Percentiles rank a stretch among this genome's conserved stretches.
Evolutionary conservation across 1,140 invertebrate species (phyloP).

Genomic region (Trachelipus rathkii): DNA sequence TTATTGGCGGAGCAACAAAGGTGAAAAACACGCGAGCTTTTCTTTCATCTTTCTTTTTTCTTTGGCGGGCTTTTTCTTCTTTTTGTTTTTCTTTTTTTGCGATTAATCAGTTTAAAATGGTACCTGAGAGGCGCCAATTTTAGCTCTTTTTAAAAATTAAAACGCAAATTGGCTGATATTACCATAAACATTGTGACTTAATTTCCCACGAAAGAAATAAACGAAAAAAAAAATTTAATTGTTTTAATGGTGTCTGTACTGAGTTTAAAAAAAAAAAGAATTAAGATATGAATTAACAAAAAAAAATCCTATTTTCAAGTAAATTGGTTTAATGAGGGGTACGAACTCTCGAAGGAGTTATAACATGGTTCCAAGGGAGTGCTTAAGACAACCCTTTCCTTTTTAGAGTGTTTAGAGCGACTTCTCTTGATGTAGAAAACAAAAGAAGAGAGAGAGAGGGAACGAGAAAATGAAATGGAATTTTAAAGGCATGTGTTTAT

Average conservation of each 20-base stretch:
- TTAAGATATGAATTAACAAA: not conserved
- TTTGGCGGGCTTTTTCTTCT: too few relatives aligned
- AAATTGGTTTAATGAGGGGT: conserved; percentile 4
- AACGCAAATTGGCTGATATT: conserved; percentile 10
- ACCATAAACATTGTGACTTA: conserved; percentile 10
- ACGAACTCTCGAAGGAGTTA: not conserved
- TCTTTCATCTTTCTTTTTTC: too few relatives aligned
- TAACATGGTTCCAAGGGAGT: not conserved
- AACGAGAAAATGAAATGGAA: too few relatives aligned
- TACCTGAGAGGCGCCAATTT: not conserved
- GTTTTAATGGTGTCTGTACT: not conserved
- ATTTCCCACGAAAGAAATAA: not conserved
- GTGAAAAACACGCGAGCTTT: too few relatives aligned
- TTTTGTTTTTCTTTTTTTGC: not conserved
- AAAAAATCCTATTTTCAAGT: not conserved
- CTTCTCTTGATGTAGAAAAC: too few relatives aligned
- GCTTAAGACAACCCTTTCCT: not conserved
- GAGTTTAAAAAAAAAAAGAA: too few relatives aligned
- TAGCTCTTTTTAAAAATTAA: conserved; percentile 7
- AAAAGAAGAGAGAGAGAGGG: too few relatives aligned
- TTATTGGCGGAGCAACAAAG: not conserved
- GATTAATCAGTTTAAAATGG: not conserved
- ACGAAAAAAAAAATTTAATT: not conserved
- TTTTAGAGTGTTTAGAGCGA: too few relatives aligned
- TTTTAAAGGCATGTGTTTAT: too few relatives aligned